Evolutionary conservation across 2,797 vertebrate species (phyloP).

Genomic region (Takifugu rubripes): DNA sequence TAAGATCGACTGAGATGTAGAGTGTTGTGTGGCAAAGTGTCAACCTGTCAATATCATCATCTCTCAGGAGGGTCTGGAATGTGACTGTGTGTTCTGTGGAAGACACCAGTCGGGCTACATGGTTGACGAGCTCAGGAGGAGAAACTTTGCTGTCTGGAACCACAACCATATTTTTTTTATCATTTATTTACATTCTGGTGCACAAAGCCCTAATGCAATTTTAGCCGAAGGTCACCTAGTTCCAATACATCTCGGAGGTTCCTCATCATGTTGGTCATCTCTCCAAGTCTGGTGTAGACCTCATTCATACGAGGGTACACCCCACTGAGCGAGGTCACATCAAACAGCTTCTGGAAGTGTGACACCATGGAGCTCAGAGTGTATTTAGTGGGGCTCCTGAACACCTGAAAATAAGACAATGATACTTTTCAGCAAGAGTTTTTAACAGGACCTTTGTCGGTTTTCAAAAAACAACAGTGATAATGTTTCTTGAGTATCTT

Average conservation of each 20-base stretch:
- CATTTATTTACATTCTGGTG: too few species aligned
- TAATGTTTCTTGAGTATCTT: too few species aligned
- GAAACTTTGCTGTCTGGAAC: conserved; percentile 76
- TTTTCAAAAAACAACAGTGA: neutral
- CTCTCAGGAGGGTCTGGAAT: conserved; percentile 72
- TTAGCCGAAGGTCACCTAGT: conserved; percentile 68
- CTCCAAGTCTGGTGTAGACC: conserved; percentile 84
- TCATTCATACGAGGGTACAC: conserved; percentile 89
- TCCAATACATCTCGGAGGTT: conserved; percentile 81
- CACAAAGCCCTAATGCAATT: neutral
- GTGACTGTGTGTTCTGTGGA: conserved; percentile 53
- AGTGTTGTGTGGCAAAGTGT: too few species aligned
- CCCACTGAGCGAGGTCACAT: conserved; percentile 80
- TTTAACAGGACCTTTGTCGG: neutral
- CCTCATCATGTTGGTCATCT: conserved; percentile 83
- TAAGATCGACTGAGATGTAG: too few species aligned
- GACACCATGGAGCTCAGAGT: conserved; percentile 81
- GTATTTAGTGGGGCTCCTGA: conserved; percentile 66
- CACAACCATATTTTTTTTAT: neutral
- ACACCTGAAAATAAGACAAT: conserved; percentile 57
- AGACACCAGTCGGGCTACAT: conserved; percentile 75
- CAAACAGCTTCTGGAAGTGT: conserved; percentile 91
- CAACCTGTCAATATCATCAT: conserved; percentile 83
- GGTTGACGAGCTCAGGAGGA: conserved; percentile 78
- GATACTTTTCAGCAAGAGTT: neutral